These are phyloP conservation scores for Delphinapterus leucas DNA, from an alignment of 2,113 vertebrate genomes.

Conservation along the genomic window DNA sequence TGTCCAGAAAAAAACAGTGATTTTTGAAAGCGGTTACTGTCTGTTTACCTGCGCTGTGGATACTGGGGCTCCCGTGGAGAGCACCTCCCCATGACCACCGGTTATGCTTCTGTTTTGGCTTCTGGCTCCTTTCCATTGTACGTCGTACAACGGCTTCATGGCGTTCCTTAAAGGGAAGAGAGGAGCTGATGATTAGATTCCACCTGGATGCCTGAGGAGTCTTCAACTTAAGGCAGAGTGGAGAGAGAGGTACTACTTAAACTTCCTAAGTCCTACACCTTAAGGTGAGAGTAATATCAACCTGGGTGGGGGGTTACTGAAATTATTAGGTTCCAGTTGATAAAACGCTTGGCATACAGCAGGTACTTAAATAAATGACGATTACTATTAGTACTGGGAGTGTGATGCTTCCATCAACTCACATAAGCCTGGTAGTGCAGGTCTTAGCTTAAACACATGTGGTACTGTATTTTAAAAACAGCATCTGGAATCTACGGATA, in stretches of 20 bases:
- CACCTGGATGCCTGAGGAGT: background rate
- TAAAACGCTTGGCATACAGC: background rate
- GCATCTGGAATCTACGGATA: background rate
- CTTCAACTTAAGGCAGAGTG: background rate
- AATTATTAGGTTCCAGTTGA: background rate
- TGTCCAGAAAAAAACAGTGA: background rate
- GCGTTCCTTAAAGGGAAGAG: constrained; percentile 86
- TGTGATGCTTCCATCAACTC: background rate
- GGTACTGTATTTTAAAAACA: background rate
- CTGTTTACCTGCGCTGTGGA: constrained; percentile 85
- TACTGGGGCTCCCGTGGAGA: constrained; percentile 79
- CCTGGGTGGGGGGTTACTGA: background rate
- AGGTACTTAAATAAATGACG: background rate
- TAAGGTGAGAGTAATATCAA: background rate
- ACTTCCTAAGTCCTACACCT: background rate
- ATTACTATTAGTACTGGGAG: background rate
- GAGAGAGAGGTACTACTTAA: background rate
- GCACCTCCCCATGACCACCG: constrained; percentile 89
- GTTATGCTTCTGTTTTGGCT: constrained; percentile 85
- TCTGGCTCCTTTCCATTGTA: constrained; percentile 93
- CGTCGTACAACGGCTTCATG: constrained; percentile 91
- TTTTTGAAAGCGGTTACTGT: background rate
- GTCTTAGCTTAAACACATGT: background rate
- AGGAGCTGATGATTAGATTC: background rate
- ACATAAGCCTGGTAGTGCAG: fast-evolving